Base-by-base conservation (phyloP, 2,888 invertebrate species). In the Andrena haemorrhoa region DNA sequence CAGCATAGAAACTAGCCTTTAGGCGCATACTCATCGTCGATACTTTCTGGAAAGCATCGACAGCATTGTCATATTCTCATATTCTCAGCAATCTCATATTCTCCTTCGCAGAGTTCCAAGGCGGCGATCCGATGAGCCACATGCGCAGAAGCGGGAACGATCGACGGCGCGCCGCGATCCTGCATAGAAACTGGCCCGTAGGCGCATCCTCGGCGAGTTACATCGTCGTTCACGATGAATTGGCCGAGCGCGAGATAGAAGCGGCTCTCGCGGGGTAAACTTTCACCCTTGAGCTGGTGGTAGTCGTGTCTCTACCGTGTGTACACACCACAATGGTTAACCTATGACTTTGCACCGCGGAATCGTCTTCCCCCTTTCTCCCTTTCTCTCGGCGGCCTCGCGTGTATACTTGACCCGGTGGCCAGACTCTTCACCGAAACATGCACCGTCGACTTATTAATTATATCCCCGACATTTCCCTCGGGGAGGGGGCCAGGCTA, bases 401-500 rank as follows among this genome's bases (percentile, higher is more conserved):
- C 75, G 68, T 80, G 49, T 78, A 80, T 84, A 79, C 80, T 77
- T 77, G 83, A 84, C 75, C 83, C 70, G 60, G 41, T 71, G 63
- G 56, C 60, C 76, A 78, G 79, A 51, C 77, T 68, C 71, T 71
- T 78, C 56, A 73, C 79, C 81, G 75, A 85, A 76, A 87, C 87
- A 60, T 78, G 83, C 83, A 75, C 71, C 60, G 69, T 83, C 79
- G 26, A 83, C 86, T 90, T 88, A 91, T 91, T 90, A 91, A 91
- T 91, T 90, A 91, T 85, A 66, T 78, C 47, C 81, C 76, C 84
- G 88, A 88, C 86, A 89, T 89, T 90, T 87, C 82, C 87, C 86
- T 72, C 78, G 63, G 41, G n/a, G 66, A 61, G 58, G 58, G 75
- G 29, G 72, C 61, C 60, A 35, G 58, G 8, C 56, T 10, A 56